phyloP scores from a whole-genome alignment of 2,113 vertebrate species.

The Tylochromis polylepis region DNA sequence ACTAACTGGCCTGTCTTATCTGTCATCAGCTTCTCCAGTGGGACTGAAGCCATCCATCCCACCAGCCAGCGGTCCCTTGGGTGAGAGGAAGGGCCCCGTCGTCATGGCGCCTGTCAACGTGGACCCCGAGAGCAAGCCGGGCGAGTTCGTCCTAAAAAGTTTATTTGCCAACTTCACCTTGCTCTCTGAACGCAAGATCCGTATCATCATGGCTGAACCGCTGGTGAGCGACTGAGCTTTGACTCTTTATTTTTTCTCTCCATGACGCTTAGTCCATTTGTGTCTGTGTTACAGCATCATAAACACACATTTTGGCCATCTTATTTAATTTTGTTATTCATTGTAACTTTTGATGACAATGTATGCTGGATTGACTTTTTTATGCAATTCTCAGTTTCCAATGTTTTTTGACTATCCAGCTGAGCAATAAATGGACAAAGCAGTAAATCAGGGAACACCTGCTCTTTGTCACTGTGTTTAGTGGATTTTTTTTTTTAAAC shows the following conservation, averaged over 20 bases:
- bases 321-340: background rate
- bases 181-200: constrained; percentile 95
- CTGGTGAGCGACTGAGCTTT: constrained; percentile 77
- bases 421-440: background rate
- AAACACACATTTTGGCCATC: background rate
- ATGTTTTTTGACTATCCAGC: background rate
- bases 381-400: background rate
- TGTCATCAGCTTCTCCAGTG: constrained; percentile 85
- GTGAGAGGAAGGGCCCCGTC: constrained; percentile 88
- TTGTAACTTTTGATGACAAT: background rate
- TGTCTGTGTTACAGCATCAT: background rate
- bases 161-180: constrained; percentile 96
- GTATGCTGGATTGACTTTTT: background rate
- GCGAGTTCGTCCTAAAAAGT: constrained; percentile 97
- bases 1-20: background rate
- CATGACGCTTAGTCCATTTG: background rate
- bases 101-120: constrained; percentile 90
- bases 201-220: constrained; percentile 98
- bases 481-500: background rate
- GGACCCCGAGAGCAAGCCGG: constrained; percentile 97
- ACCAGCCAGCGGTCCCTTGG: constrained; percentile 78
- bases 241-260: background rate
- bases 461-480: background rate
- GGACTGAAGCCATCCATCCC: constrained; percentile 85
- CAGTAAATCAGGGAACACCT: background rate